Base-by-base conservation (phyloP, 2,888 invertebrate genomes). In the Himalopsyche anomala region DNA sequence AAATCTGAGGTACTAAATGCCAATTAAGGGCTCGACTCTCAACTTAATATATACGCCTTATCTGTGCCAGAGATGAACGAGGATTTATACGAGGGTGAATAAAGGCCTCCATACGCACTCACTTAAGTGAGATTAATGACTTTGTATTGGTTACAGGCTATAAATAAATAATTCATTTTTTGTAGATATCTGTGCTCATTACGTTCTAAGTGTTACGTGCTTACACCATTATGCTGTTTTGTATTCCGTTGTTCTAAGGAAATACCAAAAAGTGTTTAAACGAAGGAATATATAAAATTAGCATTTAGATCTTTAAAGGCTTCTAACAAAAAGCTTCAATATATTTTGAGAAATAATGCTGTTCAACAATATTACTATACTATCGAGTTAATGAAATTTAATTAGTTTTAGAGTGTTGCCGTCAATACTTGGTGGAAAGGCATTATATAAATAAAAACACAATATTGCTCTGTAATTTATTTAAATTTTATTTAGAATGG, bases 1-100 rank as follows among this genome's bases (percentile, higher is more conserved):
- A 86, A 86, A 86, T 86, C 83, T 56, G 83, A 82, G 80, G 86
- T 45, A 86, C 80, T 86, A 86, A 86, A 86, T 83, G 85, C 87
- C 87, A 87, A 87, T 87, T 86, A 86, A 86, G 85, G 80, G 79
- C 56, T 74, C 40, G 80, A 82, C 84, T 84, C 79, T 79, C 80
- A 80, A 82, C 86, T 86, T 87, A 86, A 87, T 83, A 82, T 83
- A 62, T 82, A 82, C 82, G 85, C 42, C 84, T 84, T 81, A 81
- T 62, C 62, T 62, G 62, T 62, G 62, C 62, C 62, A 62, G 62
- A 62, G 62, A 62, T 28, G 62, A 62, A 28, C 62, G 62, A 19
- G 62, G 62, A 62, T 62, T 62, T 62, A 62, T 62, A 62, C 28
- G 62, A 62, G 62, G 62, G 62, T 56, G 19, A 62, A 62, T 62